Conservation (phyloP, 2,113 vertebrate genomes). For the Drymodes brunneopygia region DNA sequence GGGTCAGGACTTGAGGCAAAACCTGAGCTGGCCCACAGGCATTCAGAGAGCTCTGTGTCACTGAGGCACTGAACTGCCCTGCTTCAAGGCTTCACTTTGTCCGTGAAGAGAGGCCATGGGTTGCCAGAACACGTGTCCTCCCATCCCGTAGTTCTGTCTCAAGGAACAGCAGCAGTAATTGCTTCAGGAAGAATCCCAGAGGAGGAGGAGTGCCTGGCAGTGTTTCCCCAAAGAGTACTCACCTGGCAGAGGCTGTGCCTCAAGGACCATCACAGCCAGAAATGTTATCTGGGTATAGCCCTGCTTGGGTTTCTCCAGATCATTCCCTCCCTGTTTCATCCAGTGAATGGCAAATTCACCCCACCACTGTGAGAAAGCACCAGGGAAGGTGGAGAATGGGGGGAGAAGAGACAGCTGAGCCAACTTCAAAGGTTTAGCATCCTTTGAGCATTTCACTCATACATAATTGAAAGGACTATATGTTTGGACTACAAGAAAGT, state of each 20-base stretch:
- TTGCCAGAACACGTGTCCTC: neutral
- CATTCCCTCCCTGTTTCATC: neutral
- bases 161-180: neutral
- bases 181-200: neutral
- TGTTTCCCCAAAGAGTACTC: neutral
- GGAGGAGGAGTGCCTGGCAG: neutral
- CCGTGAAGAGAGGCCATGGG: neutral
- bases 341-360: neutral
- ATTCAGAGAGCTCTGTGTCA: neutral
- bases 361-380: neutral
- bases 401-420: neutral
- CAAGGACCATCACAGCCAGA: neutral
- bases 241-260: neutral
- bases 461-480: neutral
- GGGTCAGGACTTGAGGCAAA: neutral
- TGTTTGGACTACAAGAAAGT: neutral
- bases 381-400: neutral
- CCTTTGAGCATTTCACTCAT: neutral
- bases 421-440: neutral
- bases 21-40: neutral
- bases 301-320: neutral
- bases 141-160: fast-evolving
- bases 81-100: neutral
- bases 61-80: neutral
- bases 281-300: neutral